A percentile compares a stretch with the other conserved stretches of the same genome.
These are phyloP conservation scores for Plebejus argus DNA, from an alignment of 2,888 invertebrate genomes.

Conservation along the genomic window DNA sequence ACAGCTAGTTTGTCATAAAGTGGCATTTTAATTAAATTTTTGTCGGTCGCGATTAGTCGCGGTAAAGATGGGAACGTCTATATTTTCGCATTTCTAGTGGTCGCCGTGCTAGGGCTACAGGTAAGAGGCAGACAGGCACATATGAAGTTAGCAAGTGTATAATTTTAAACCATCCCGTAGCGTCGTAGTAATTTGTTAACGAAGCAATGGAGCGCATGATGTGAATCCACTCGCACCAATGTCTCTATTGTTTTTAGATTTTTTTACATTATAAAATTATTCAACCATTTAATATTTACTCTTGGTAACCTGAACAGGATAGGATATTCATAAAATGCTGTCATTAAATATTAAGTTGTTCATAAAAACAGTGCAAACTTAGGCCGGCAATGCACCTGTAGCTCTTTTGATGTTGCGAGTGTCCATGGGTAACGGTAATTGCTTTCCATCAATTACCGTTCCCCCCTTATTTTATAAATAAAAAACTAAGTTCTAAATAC, in stretches of 20 bases:
- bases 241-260: background rate
- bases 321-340: background rate
- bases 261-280: background rate
- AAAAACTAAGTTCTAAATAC: background rate
- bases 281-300: background rate
- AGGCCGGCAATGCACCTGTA: too few species aligned
- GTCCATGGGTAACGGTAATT: too few species aligned
- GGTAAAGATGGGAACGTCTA: too few species aligned
- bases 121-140: background rate
- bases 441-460: too few species aligned
- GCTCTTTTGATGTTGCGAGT: too few species aligned
- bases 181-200: background rate
- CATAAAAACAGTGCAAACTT: too few species aligned
- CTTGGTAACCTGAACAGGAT: background rate
- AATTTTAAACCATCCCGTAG: background rate
- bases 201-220: background rate
- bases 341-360: background rate
- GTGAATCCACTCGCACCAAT: constrained; percentile 11
- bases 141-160: background rate
- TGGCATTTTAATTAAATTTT: too few species aligned
- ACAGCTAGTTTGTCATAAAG: too few species aligned
- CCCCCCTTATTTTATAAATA: too few species aligned
- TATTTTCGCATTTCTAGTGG: too few species aligned
- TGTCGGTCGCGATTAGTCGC: too few species aligned
- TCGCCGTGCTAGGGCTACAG: too few species aligned